Conservation (phyloP, 2,888 invertebrate species). For the Agrochola lota region DNA sequence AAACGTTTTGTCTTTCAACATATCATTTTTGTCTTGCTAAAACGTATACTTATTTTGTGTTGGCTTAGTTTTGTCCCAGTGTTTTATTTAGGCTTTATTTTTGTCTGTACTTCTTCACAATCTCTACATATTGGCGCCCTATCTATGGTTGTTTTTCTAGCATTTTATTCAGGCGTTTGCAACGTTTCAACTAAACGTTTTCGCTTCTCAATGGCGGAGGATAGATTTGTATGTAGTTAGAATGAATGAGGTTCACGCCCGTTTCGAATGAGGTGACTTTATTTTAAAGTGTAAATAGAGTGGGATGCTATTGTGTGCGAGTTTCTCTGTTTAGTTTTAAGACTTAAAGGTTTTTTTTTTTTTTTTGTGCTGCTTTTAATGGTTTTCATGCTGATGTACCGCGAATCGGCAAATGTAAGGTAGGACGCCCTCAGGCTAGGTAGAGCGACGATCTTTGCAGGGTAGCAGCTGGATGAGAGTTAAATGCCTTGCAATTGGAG, state of each 20-base stretch:
- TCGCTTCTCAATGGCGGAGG: conserved; percentile 64
- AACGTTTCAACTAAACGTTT: conserved; percentile 72
- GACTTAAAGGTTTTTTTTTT: neutral
- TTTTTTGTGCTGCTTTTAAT: neutral
- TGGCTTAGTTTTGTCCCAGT: neutral
- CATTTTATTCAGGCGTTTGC: conserved; percentile 67
- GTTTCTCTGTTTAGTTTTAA: conserved; percentile 13
- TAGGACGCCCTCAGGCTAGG: no score
- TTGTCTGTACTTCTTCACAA: conserved; percentile 33
- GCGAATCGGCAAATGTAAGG: neutral
- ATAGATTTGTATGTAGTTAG: conserved; percentile 64
- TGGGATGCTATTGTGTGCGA: conserved; percentile 8
- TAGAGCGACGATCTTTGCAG: neutral
- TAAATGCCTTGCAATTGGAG: neutral
- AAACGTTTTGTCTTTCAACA: no score
- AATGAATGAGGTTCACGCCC: conserved; percentile 64
- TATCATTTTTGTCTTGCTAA: neutral
- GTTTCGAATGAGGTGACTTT: conserved; percentile 59
- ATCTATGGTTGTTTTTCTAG: conserved; percentile 66
- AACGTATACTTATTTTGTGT: neutral
- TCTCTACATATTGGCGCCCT: conserved; percentile 19
- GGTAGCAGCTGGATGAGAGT: neutral
- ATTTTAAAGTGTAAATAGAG: conserved; percentile 54
- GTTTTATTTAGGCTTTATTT: neutral
- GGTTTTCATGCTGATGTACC: neutral